Evolutionary conservation across 2,888 invertebrate species (phyloP).

Genomic region (Metallyticus violacea): DNA sequence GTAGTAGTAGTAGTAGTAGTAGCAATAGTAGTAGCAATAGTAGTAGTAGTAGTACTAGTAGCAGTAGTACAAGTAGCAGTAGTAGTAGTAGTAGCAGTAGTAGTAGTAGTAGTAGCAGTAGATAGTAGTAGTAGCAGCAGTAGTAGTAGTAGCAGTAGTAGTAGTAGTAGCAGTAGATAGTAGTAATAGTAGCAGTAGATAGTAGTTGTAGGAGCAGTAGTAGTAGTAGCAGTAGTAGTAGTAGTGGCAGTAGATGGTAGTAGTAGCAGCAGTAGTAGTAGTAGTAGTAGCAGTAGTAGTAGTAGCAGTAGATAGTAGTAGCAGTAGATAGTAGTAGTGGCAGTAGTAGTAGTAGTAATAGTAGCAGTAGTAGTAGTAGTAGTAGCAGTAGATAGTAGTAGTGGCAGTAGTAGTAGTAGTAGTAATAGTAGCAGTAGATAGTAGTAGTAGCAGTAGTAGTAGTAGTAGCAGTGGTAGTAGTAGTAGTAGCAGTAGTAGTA

Average conservation of each 20-base stretch:
- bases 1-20: too few relatives aligned
- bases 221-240: slow-evolving; percentile 40
- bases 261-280: background rate
- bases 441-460: background rate
- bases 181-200: background rate
- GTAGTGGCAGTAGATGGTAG: slow-evolving; percentile 40
- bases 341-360: too few relatives aligned
- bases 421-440: background rate
- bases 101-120: slow-evolving; percentile 28
- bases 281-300: background rate
- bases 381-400: background rate
- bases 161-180: slow-evolving; percentile 36
- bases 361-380: background rate
- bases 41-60: too few relatives aligned
- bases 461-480: background rate
- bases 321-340: background rate
- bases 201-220: slow-evolving; percentile 31
- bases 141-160: slow-evolving; percentile 41
- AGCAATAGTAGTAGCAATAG: background rate
- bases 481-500: background rate
- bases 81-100: background rate
- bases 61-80: background rate
- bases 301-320: background rate
- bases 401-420: background rate
- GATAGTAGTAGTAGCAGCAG: too few relatives aligned